These are phyloP conservation scores for Scaptomyza graminum DNA, from an alignment of 1,140 invertebrate species.

Conservation along the genomic window DNA sequence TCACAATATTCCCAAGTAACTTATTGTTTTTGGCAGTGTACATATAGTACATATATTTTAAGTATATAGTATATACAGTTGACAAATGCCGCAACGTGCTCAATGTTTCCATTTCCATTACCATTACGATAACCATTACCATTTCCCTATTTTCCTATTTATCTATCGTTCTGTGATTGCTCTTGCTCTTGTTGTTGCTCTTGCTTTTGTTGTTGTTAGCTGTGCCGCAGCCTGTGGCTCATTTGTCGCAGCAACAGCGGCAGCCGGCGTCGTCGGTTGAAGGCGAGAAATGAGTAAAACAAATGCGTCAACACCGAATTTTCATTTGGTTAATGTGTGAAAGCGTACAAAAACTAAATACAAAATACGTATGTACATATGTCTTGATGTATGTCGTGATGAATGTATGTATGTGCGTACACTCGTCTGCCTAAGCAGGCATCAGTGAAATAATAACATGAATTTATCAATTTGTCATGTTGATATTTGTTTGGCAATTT, in stretches of 20 bases:
- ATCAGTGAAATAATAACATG: conserved; percentile 78
- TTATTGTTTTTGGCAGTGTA: neutral
- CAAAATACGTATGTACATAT: conserved; percentile 3
- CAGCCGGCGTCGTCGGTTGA: neutral
- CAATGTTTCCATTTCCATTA: conserved; percentile 65
- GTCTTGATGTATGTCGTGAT: neutral
- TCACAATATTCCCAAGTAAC: too few relatives aligned
- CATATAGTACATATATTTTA: neutral
- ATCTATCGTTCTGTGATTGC: conserved; percentile 48
- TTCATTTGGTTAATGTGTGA: conserved; percentile 82
- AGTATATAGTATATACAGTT: conserved; percentile 39
- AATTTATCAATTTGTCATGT: conserved; percentile 83
- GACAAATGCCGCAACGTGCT: conserved; percentile 78
- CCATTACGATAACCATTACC: conserved; percentile 24
- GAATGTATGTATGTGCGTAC: neutral
- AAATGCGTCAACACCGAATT: conserved; percentile 82
- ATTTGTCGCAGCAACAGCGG: conserved; percentile 58
- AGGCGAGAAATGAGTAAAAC: conserved; percentile 68
- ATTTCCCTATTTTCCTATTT: conserved; percentile 35
- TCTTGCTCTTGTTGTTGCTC: conserved; percentile 15
- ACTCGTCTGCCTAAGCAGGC: conserved; percentile 44
- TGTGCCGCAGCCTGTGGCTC: conserved; percentile 63
- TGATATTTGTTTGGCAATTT: conserved; percentile 83
- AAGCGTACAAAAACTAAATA: conserved; percentile 50
- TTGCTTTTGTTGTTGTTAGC: conserved; percentile 43